Evolutionary conservation across 2,888 invertebrate genomes (phyloP), one percentile per base, ranked within the genome.

Genomic region (Chrysolina haemoptera): DNA sequence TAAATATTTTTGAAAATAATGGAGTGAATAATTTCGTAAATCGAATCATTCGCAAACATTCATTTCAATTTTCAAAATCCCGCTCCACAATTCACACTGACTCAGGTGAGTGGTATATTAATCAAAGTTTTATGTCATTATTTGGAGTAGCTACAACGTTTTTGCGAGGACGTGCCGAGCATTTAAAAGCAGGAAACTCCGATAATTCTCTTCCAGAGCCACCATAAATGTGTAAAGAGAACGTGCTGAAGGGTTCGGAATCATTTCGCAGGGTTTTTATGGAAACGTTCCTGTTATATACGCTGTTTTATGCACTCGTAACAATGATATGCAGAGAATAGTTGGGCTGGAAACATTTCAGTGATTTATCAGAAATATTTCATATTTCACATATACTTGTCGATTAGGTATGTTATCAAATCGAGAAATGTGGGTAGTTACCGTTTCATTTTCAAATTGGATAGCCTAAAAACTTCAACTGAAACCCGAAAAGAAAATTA

Each of bases 361-460:
- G 16, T 9, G 16, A 48, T 48, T 48, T 16, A 48, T 16, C 16
- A 48, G 16, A 6, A 9, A 48, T 48, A 48, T 48, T 48, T 48
- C 9, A 16, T 48, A 16, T n/a, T 2, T 48, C 35, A 8, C 5
- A 5, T 1, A 35, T 35, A 35, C 8, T 35, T 35, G 35, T 8
- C n/a, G n/a, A n/a, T n/a, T n/a, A 35, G 8, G 3, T 35, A 35
- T 8, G 48, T 48, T 48, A 14, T 69, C 62, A 10, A 74, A 35
- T 35, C 6, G 35, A 8, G 35, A 35, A 35, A 35, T 35, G 35
- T 35, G 35, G 5, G 27, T n/a, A n/a, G n/a, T n/a, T n/a, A n/a
- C n/a, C n/a, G n/a, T n/a, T n/a, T n/a, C n/a, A n/a, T n/a, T n/a
- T n/a, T n/a, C n/a, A n/a, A n/a, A n/a, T n/a, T n/a, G n/a, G n/a